These are phyloP conservation scores for Chelonus formosanus DNA, from an alignment of 2,888 invertebrate genomes.

Conservation along the genomic window DNA sequence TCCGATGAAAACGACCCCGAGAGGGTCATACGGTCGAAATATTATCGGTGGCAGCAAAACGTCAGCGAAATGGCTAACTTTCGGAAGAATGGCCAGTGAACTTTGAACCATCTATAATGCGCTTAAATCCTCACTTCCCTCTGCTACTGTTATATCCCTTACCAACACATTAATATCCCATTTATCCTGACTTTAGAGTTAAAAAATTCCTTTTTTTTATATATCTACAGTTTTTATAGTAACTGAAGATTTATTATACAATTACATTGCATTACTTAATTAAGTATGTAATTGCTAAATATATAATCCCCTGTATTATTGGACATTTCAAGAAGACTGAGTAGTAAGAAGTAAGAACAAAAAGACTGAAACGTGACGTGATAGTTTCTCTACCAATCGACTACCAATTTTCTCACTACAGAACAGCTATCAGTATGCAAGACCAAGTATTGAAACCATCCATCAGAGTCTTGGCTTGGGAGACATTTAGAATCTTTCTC, in stretches of 20 bases:
- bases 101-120: constrained; percentile 44
- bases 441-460: constrained; percentile 35
- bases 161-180: too few species aligned
- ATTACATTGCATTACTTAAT: background rate
- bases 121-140: constrained; percentile 30
- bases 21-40: constrained; percentile 42
- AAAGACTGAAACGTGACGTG: constrained; percentile 10
- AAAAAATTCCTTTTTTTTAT: too few species aligned
- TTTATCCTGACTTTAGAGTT: too few species aligned
- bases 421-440: constrained; percentile 39
- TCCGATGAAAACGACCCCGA: constrained; percentile 39
- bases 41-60: constrained; percentile 41
- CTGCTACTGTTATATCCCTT: background rate
- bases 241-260: too few species aligned
- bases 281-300: constrained; percentile 2
- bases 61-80: constrained; percentile 46
- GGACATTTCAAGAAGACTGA: too few species aligned
- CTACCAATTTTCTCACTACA: constrained; percentile 38
- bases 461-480: constrained; percentile 37
- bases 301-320: background rate
- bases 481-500: constrained; percentile 38
- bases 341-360: background rate
- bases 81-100: constrained; percentile 43
- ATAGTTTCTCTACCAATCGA: constrained; percentile 38
- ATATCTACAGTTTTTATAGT: too few species aligned